phyloP scores from a whole-genome alignment of 1,140 invertebrate genomes.

The Mesaphorura yosii region DNA sequence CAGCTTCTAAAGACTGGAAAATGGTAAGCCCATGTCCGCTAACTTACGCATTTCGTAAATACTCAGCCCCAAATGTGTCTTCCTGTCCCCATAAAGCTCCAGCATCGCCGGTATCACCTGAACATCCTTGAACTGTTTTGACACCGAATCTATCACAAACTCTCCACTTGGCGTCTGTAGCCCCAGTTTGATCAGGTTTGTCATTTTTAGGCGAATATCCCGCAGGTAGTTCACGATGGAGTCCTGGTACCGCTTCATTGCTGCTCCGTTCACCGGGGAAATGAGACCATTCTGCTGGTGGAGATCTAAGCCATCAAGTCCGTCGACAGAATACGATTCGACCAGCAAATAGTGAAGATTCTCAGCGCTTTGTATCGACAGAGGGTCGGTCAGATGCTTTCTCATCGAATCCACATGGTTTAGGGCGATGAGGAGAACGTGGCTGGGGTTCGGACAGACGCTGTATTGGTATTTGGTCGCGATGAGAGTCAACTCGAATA shows the following conservation, averaged over 20 bases:
- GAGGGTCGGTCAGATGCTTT: conserved; percentile 17
- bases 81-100: conserved; percentile 8
- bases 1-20: too few species aligned
- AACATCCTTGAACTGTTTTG: background rate
- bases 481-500: conserved; percentile 28
- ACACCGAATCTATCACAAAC: conserved; percentile 21
- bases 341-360: conserved; percentile 10
- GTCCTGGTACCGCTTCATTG: conserved; percentile 22
- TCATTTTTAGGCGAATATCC: conserved; percentile 29
- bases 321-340: conserved; percentile 1
- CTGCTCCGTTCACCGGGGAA: background rate
- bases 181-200: conserved; percentile 27
- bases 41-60: too few species aligned
- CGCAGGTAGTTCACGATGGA: conserved; percentile 21
- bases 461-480: conserved; percentile 29
- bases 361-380: conserved; percentile 2
- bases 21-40: too few species aligned
- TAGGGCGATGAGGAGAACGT: conserved; percentile 26
- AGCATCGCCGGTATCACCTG: background rate
- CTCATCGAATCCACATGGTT: conserved; percentile 29
- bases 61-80: too few species aligned
- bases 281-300: background rate
- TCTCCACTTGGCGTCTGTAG: conserved; percentile 22
- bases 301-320: conserved; percentile 16
- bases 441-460: conserved; percentile 21